These are phyloP conservation scores for Troilus luridus DNA, from an alignment of 2,888 invertebrate species.

Conservation along the genomic window DNA sequence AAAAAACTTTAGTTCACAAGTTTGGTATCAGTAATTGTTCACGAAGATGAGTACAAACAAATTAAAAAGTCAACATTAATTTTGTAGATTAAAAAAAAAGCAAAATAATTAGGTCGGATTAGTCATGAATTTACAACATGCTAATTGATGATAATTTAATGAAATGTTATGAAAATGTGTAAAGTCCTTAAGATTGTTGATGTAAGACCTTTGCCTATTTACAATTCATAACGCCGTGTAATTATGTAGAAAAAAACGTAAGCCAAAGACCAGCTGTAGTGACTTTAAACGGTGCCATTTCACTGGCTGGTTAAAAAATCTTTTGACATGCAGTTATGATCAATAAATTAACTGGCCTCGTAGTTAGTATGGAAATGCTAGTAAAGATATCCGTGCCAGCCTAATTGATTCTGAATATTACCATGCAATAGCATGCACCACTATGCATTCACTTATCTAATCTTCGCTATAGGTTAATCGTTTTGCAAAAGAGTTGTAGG, in stretches of 20 bases:
- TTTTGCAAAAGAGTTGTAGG: background rate
- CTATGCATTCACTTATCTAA: slow-evolving; percentile 16
- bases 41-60: too few relatives aligned
- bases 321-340: background rate
- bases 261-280: background rate
- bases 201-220: background rate
- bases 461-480: background rate
- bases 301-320: background rate
- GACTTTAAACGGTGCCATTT: background rate
- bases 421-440: background rate
- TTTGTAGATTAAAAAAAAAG: too few relatives aligned
- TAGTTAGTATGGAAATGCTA: background rate
- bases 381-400: slow-evolving; percentile 20
- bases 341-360: background rate
- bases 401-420: slow-evolving; percentile 38
- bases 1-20: too few relatives aligned
- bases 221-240: background rate
- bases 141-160: too few relatives aligned
- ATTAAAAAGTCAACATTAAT: too few relatives aligned
- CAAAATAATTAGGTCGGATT: too few relatives aligned
- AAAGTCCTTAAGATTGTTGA: too few relatives aligned
- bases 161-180: too few relatives aligned
- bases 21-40: too few relatives aligned
- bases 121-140: too few relatives aligned
- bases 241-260: too few relatives aligned